Conservation (phyloP, 2,888 invertebrate species). For the Cataglyphis cursor region DNA sequence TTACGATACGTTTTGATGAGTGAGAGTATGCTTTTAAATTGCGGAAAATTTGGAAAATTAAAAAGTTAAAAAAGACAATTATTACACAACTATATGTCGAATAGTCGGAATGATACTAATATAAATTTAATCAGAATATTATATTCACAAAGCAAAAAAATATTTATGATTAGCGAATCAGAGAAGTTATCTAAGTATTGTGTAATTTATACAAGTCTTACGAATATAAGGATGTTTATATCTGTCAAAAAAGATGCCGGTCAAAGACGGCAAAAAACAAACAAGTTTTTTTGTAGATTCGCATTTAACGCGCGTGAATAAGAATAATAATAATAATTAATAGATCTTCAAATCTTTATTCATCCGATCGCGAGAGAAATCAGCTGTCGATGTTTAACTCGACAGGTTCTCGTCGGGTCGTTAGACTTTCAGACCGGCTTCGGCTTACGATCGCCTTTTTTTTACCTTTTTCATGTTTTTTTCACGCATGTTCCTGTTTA, state of each 20-base stretch:
- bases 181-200: neutral
- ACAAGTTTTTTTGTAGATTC: neutral
- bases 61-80: neutral
- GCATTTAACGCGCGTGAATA: neutral
- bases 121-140: neutral
- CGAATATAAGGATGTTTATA: neutral
- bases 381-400: neutral
- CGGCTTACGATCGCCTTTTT: neutral
- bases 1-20: neutral
- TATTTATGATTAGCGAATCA: neutral
- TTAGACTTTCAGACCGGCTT: conserved; percentile 24
- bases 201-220: neutral
- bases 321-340: neutral
- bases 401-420: neutral
- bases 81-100: neutral
- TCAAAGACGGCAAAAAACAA: neutral
- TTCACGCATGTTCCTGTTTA: conserved; percentile 30
- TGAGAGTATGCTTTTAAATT: neutral
- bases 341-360: conserved; percentile 1
- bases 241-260: neutral
- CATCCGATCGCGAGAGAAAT: neutral
- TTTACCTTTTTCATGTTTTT: neutral
- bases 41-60: neutral
- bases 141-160: neutral
- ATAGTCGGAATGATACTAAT: neutral